A percentile compares a stretch with the other conserved stretches of the same genome.
phyloP scores from a whole-genome alignment of 2,888 invertebrate species.

The Polyploca ridens region DNA sequence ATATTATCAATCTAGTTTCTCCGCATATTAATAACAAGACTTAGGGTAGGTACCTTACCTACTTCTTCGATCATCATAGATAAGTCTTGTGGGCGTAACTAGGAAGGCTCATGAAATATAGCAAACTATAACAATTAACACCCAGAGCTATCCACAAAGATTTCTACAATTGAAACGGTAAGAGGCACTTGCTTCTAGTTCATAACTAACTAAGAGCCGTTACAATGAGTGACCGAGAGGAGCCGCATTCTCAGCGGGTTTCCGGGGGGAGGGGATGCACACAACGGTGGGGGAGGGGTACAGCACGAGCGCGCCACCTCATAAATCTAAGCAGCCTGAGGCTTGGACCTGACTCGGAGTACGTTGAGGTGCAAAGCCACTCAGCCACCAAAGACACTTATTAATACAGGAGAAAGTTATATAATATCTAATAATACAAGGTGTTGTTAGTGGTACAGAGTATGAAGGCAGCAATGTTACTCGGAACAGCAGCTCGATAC shows the following conservation, averaged over 20 bases:
- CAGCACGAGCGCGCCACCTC: constrained; percentile 69
- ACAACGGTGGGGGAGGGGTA: constrained; percentile 47
- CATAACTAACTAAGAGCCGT: constrained; percentile 66
- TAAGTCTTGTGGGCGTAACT: constrained; percentile 28
- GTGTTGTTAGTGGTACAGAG: not conserved
- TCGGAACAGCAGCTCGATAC: not conserved
- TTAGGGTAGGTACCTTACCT: constrained; percentile 25
- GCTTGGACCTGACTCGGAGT: constrained; percentile 49
- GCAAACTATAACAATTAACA: constrained; percentile 50
- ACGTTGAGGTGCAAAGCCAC: constrained; percentile 49
- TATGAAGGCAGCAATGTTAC: not conserved
- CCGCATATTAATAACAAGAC: not conserved
- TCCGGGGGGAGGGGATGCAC: constrained; percentile 33
- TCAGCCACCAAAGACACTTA: constrained; percentile 57
- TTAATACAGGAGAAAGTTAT: constrained; percentile 51
- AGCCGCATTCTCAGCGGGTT: constrained; percentile 48
- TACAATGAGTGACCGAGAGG: constrained; percentile 60
- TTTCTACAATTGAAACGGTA: constrained; percentile 58
- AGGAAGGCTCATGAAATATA: constrained; percentile 29
- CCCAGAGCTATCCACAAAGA: constrained; percentile 45
- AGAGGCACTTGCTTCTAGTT: constrained; percentile 51
- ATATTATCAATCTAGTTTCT: not conserved
- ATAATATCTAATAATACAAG: constrained; percentile 21
- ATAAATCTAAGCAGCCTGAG: constrained; percentile 67
- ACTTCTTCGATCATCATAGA: constrained; percentile 24